phyloP scores from a whole-genome alignment of 1,140 invertebrate genomes.

The Bombus cullumanus region DNA sequence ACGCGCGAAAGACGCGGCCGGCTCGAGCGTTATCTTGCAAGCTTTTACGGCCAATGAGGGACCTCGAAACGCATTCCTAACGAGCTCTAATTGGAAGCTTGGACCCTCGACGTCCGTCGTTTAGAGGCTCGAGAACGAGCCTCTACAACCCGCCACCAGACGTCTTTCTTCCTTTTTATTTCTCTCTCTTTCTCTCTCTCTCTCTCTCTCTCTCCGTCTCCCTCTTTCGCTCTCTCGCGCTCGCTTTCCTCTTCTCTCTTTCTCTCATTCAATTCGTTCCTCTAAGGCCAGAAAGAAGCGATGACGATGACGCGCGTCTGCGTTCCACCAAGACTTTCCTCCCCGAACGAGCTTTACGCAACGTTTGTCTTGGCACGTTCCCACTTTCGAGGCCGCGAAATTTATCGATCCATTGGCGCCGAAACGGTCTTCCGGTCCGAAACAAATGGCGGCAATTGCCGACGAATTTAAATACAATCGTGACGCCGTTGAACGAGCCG shows the following conservation, averaged over 20 bases:
- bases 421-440: constrained; percentile 23
- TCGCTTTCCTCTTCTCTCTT: too few relatives aligned
- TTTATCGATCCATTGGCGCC: constrained; percentile 55
- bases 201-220: too few relatives aligned
- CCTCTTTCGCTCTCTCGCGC: neutral
- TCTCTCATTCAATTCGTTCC: neutral
- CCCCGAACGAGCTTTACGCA: constrained; percentile 26
- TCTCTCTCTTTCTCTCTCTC: neutral
- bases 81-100: constrained; percentile 70
- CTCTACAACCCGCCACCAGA: neutral
- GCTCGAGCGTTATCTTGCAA: constrained; percentile 41
- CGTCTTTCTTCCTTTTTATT: neutral
- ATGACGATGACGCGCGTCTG: neutral
- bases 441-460: constrained; percentile 56
- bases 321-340: neutral
- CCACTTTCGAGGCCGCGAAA: constrained; percentile 16
- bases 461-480: constrained; percentile 66
- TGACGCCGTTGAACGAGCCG: constrained; percentile 1
- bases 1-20: constrained; percentile 10
- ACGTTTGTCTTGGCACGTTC: constrained; percentile 24
- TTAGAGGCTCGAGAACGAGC: constrained; percentile 40
- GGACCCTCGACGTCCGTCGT: constrained; percentile 40
- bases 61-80: constrained; percentile 61
- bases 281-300: neutral
- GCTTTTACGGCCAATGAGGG: constrained; percentile 33